Evolutionary conservation across 2,888 invertebrate species (phyloP).

Genomic region (Pterobdella sp.): DNA sequence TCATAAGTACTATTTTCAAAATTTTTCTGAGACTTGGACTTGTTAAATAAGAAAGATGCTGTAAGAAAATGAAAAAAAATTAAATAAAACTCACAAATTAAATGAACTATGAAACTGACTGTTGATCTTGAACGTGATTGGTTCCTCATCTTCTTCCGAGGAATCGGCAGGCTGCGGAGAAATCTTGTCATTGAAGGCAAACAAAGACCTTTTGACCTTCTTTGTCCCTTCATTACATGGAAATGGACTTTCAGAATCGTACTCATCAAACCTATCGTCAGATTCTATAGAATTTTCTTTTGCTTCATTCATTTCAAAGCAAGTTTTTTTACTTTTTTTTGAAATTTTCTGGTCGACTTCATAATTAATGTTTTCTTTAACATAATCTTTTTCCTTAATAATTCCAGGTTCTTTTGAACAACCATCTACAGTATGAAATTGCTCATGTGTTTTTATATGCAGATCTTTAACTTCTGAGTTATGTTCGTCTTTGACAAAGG

Average conservation of each 20-base stretch:
- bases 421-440: too few species aligned
- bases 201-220: constrained; percentile 14
- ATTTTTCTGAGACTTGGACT: not conserved
- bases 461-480: too few species aligned
- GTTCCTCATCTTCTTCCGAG: constrained; percentile 6
- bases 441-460: too few species aligned
- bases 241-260: constrained; percentile 13
- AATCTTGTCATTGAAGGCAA: not conserved
- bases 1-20: not conserved
- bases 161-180: not conserved
- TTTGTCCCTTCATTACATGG: not conserved
- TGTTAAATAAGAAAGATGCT: not conserved
- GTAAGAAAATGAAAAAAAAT: not conserved
- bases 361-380: too few species aligned
- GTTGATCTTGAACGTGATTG: not conserved
- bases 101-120: not conserved
- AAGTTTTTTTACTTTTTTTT: too few species aligned
- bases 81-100: not conserved
- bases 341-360: too few species aligned
- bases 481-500: too few species aligned
- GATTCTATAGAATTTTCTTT: too few species aligned
- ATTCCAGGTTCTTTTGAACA: too few species aligned
- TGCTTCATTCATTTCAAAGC: too few species aligned
- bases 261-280: too few species aligned
- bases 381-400: too few species aligned